These are phyloP conservation scores for Beaufortia kweichowensis DNA, from an alignment of 2,113 vertebrate genomes.

Conservation along the genomic window DNA sequence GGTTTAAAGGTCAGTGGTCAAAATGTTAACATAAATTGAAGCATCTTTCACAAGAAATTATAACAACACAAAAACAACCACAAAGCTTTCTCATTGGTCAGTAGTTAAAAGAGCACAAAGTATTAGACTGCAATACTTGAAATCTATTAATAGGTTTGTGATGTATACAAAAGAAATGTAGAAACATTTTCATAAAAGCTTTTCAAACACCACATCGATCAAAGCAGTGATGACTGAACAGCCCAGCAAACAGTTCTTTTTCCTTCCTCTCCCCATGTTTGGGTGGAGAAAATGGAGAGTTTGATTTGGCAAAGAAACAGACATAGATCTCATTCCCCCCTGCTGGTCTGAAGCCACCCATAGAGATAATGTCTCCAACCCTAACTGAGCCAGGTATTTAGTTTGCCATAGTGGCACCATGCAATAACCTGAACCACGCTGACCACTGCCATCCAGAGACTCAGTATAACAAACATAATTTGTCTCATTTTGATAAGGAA, in stretches of 20 bases:
- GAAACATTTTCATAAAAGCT: conserved; percentile 32
- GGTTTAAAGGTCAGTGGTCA: neutral
- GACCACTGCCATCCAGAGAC: neutral
- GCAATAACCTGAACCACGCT: neutral
- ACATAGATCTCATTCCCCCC: conserved; percentile 24
- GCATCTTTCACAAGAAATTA: neutral
- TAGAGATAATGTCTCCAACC: conserved; percentile 17
- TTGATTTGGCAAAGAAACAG: conserved; percentile 21
- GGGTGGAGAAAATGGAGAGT: conserved; percentile 1
- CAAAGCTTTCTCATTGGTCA: conserved; percentile 3
- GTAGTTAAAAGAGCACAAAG: conserved; percentile 14
- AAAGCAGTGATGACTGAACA: conserved; percentile 14
- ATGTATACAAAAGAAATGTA: conserved; percentile 38
- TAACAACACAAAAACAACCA: neutral
- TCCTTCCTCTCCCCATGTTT: conserved; percentile 4
- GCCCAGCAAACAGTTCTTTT: neutral
- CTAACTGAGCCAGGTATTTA: conserved; percentile 3
- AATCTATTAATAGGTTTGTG: conserved; percentile 23
- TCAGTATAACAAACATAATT: neutral
- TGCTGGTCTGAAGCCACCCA: conserved; percentile 33
- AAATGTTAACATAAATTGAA: neutral
- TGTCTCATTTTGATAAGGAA: neutral
- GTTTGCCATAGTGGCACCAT: neutral
- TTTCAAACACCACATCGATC: conserved; percentile 23
- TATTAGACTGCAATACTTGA: conserved; percentile 29